Evolutionary conservation across 2,113 vertebrate genomes (phyloP).

Genomic region (Melanocharis versteri): DNA sequence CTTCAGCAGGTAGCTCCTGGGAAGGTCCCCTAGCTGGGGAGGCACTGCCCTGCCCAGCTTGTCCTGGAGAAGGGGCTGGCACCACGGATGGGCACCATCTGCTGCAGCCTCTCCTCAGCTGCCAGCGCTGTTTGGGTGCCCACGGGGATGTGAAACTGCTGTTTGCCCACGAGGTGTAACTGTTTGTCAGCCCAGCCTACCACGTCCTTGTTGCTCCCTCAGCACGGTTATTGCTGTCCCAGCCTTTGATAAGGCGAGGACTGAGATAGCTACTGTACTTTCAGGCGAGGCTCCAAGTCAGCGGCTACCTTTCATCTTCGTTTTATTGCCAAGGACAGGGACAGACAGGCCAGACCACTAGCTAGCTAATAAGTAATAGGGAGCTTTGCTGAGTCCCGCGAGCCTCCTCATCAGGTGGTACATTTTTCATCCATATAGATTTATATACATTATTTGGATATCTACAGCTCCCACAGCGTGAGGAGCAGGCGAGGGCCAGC

Average conservation of each 20-base stretch:
- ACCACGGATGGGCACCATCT: neutral
- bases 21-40: neutral
- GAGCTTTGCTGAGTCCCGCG: conserved; percentile 75
- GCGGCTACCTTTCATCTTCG: conserved; percentile 86
- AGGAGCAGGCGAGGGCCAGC: neutral
- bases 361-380: conserved; percentile 91
- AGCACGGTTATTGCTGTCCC: conserved; percentile 74
- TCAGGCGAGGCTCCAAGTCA: conserved; percentile 86
- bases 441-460: neutral
- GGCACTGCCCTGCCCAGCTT: neutral
- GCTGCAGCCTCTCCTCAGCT: neutral
- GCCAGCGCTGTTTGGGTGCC: neutral
- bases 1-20: neutral
- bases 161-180: conserved; percentile 49
- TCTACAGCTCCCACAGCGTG: neutral
- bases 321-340: conserved; percentile 87
- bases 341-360: conserved; percentile 67
- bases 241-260: conserved; percentile 84
- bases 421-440: neutral
- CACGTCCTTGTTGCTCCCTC: conserved; percentile 85
- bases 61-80: neutral
- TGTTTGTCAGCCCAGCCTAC: conserved; percentile 55
- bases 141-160: neutral
- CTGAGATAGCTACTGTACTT: conserved; percentile 87
- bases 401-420: conserved; percentile 57